These are phyloP conservation scores for Addax nasomaculatus DNA, from an alignment of 2,113 vertebrate genomes.

Conservation along the genomic window DNA sequence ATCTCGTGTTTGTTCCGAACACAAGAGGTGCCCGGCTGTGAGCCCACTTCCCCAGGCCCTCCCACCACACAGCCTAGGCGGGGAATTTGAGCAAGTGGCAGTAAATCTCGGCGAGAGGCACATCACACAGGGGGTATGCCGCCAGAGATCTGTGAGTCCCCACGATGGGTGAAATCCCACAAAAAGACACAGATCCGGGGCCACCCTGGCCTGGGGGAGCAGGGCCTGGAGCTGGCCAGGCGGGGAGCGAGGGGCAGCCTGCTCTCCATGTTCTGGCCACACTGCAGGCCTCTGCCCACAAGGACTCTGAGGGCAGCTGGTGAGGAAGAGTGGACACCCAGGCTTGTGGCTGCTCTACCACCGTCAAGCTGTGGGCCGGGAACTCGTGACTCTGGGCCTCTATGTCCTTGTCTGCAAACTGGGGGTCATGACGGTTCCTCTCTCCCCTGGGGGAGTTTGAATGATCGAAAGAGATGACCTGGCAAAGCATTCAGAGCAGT, in stretches of 20 bases:
- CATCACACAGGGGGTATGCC: rapidly evolving
- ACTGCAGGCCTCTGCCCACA: background rate
- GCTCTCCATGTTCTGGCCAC: background rate
- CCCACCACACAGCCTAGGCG: background rate
- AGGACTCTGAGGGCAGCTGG: background rate
- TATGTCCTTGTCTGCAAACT: background rate
- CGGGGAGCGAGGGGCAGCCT: background rate
- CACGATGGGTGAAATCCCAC: rapidly evolving
- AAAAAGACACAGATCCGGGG: too few relatives aligned
- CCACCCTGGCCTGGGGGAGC: background rate
- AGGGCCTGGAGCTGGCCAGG: rapidly evolving
- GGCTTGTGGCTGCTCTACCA: background rate
- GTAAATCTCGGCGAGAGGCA: background rate
- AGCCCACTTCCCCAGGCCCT: background rate
- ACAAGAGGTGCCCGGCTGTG: background rate
- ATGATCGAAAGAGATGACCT: background rate
- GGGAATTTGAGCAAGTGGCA: background rate
- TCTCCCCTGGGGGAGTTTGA: background rate
- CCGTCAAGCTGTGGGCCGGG: background rate
- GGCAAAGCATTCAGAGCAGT: rapidly evolving
- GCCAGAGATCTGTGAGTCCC: background rate
- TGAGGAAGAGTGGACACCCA: background rate
- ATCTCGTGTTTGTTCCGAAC: background rate
- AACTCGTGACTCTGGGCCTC: background rate
- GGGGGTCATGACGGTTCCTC: rapidly evolving